Base-by-base conservation (phyloP, 2,888 invertebrate species). In the Cyclophora punctaria region DNA sequence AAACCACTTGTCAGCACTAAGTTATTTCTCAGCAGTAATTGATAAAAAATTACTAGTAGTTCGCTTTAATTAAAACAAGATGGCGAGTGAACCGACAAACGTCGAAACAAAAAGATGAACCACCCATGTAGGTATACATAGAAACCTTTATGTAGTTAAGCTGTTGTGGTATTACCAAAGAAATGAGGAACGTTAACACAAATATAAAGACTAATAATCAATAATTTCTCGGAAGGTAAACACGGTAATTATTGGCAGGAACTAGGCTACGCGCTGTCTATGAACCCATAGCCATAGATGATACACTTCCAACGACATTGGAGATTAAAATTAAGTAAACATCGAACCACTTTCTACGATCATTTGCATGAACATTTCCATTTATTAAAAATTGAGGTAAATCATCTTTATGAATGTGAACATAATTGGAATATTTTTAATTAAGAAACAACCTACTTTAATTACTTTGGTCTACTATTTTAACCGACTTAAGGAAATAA, bases 151-250 rank as follows among this genome's bases (percentile, higher is more conserved):
- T 20, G 20, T 20, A 20, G 20, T 20, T 20, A 20, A 20, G 20
- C 20, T 20, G 20, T 20, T 20, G 20, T 20, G 20, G 20, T 20
- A 20, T 20, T 20, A 20, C 20, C 20, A 20, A 66, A 66, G 57
- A 69, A 72, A 66, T 51, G 62, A 59, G 64, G 61, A 64, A 65
- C 60, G 46, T 47, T 7, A 48, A 53, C 44, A 45, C 49, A 51
- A 7, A 43, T 56, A 43, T 56, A 45, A 35, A 47, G 51, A 46
- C 35, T 47, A 57, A 58, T 57, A 60, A 58, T 41, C 41, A 47
- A 35, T 52, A 5, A 51, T 53, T 57, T 50, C 46, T 53, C 48
- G 53, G 56, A 57, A 62, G 55, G 47, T 53, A 57, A 57, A 52
- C 35, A 56, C 52, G 51, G 51, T 50, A 49, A 60, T 57, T 57